Evolutionary conservation across 2,113 vertebrate genomes (phyloP).

Genomic region (Octodon degus): DNA sequence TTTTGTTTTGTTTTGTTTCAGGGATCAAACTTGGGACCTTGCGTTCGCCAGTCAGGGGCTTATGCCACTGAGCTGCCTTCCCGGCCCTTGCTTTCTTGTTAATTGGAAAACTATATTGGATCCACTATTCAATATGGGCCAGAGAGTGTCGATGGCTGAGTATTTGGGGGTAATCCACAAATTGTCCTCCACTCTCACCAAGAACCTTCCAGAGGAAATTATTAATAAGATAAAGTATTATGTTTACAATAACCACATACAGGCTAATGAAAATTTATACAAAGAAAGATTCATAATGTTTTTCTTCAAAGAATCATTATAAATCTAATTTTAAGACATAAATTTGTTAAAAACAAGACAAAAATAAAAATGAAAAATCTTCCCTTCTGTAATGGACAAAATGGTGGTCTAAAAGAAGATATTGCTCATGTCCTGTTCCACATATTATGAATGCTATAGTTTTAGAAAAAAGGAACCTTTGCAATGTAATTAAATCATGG

Average conservation of each 20-base stretch:
- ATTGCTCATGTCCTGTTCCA: not conserved
- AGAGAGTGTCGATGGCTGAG: not conserved
- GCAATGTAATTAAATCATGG: not conserved
- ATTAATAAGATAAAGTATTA: not conserved
- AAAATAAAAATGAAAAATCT: not conserved
- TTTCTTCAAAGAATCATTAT: not conserved
- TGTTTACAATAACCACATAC: not conserved
- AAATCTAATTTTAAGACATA: not conserved
- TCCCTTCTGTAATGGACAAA: not conserved
- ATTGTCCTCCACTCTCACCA: not conserved
- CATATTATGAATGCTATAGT: not conserved
- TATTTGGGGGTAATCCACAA: constrained; percentile 1
- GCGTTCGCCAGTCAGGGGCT: too few relatives aligned
- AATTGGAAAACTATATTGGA: not conserved
- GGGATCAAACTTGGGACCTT: too few relatives aligned
- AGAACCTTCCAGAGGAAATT: not conserved
- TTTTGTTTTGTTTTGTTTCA: not conserved
- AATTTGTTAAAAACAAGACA: not conserved
- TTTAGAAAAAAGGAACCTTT: not conserved
- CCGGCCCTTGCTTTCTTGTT: not conserved
- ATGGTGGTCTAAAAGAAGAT: not conserved
- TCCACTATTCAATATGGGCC: not conserved
- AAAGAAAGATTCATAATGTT: not conserved
- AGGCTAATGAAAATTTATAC: constrained; percentile 6
- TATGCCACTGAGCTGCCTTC: too few relatives aligned